These are phyloP conservation scores for Alviniconcha marisindica DNA, from an alignment of 1,140 invertebrate genomes.

Conservation along the genomic window DNA sequence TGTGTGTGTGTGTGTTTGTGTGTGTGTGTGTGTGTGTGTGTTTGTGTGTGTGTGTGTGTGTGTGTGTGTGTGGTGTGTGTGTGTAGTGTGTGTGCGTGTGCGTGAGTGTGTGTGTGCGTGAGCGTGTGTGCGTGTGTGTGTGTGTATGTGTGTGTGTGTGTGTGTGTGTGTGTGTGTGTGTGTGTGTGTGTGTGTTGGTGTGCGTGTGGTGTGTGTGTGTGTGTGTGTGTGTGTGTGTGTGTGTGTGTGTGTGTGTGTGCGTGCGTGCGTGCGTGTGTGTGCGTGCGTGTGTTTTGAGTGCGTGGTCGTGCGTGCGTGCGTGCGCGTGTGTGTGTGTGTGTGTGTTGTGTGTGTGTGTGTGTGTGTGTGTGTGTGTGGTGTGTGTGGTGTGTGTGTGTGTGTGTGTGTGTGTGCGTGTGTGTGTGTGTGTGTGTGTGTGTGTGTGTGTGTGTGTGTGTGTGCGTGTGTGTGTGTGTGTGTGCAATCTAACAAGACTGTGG, in stretches of 20 bases:
- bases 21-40: slow-evolving; percentile 9
- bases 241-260: too few relatives aligned
- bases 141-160: slow-evolving; percentile 46
- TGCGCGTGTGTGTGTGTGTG: too few relatives aligned
- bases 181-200: slow-evolving; percentile 14
- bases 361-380: too few relatives aligned
- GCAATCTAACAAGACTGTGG: background rate
- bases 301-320: too few relatives aligned
- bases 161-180: slow-evolving; percentile 28
- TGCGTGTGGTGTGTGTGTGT: too few relatives aligned
- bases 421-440: slow-evolving; percentile 9
- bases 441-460: slow-evolving; percentile 16
- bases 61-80: slow-evolving; percentile 52
- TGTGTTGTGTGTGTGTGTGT: too few relatives aligned
- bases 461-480: slow-evolving; percentile 5
- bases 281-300: too few relatives aligned
- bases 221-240: too few relatives aligned
- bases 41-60: slow-evolving; percentile 47
- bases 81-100: slow-evolving; percentile 49
- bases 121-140: slow-evolving; percentile 46
- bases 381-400: too few relatives aligned
- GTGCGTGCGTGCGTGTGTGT: too few relatives aligned
- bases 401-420: too few relatives aligned
- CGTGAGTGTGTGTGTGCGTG: slow-evolving; percentile 45
- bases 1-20: slow-evolving; percentile 5